Evolutionary conservation across 1,140 invertebrate species (phyloP).

Genomic region (Palaemon carinicauda): DNA sequence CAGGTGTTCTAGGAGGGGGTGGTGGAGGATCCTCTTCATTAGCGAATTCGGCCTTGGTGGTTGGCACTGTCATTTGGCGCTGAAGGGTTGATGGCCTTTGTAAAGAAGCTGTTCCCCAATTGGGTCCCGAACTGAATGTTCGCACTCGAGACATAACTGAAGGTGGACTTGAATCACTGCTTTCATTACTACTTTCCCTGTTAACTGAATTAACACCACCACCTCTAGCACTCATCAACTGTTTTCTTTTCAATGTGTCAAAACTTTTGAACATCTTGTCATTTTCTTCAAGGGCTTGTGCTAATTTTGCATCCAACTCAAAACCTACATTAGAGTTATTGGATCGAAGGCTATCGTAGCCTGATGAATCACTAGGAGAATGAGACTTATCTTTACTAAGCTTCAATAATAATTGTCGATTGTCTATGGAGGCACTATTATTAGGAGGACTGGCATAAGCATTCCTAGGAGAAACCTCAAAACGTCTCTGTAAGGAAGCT

Average conservation of each 20-base stretch:
- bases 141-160: conserved; percentile 33
- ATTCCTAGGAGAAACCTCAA: conserved; percentile 32
- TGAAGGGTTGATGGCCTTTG: conserved; percentile 43
- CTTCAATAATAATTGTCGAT: conserved; percentile 26
- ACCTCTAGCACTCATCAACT: background rate
- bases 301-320: conserved; percentile 53
- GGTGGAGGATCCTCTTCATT: conserved; percentile 37
- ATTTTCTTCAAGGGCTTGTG: conserved; percentile 58
- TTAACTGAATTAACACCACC: background rate
- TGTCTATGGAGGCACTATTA: conserved; percentile 38
- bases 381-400: conserved; percentile 47
- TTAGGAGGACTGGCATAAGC: conserved; percentile 9
- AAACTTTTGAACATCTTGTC: conserved; percentile 59
- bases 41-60: conserved; percentile 19
- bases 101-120: conserved; percentile 11
- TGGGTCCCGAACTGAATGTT: conserved; percentile 28
- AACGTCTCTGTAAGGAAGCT: conserved; percentile 54
- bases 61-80: conserved; percentile 46
- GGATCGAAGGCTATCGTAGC: conserved; percentile 52
- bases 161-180: background rate
- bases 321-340: conserved; percentile 43
- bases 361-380: conserved; percentile 47
- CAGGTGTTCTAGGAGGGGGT: conserved; percentile 35
- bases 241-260: conserved; percentile 29
- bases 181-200: conserved; percentile 10